These are phyloP conservation scores for Diadromus collaris DNA, from an alignment of 2,888 invertebrate genomes.

Conservation along the genomic window DNA sequence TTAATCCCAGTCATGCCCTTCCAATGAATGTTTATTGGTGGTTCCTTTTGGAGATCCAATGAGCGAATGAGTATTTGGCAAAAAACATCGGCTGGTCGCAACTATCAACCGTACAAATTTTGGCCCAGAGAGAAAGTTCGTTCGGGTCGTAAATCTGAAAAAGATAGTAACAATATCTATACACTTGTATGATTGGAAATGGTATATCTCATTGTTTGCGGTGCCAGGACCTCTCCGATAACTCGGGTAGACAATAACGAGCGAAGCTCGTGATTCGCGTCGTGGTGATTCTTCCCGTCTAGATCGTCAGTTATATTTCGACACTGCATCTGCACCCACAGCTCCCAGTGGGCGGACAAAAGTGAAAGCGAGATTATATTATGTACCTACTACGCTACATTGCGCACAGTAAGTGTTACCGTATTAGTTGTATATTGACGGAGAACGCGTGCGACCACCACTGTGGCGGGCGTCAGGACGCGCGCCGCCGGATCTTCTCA, in stretches of 20 bases:
- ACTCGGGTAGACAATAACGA: conserved; percentile 4
- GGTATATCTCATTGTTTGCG: not conserved
- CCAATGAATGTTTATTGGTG: not conserved
- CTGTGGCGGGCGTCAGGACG: conserved; percentile 42
- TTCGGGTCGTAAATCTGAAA: not conserved
- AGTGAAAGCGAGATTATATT: conserved; percentile 69
- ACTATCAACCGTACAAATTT: not conserved
- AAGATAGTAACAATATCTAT: not conserved
- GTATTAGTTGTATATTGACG: conserved; percentile 29
- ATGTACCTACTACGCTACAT: conserved; percentile 35
- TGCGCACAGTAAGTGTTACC: conserved; percentile 35
- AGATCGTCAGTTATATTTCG: conserved; percentile 61
- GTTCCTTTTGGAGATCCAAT: not conserved
- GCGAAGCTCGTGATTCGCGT: conserved; percentile 31
- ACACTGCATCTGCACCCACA: conserved; percentile 60
- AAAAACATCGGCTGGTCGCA: not conserved
- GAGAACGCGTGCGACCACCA: conserved; percentile 52
- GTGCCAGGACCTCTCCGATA: conserved; percentile 7
- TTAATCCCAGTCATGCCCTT: too few relatives aligned
- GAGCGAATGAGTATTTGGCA: not conserved
- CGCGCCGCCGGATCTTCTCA: conserved; percentile 45
- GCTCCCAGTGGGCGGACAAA: conserved; percentile 63
- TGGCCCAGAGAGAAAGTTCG: not conserved
- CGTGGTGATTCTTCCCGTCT: conserved; percentile 59
- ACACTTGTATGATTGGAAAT: not conserved